Percentiles rank a stretch among this genome's conserved stretches.
These are phyloP conservation scores for Nysson spinosus DNA, from an alignment of 2,888 invertebrate genomes.

Conservation along the genomic window DNA sequence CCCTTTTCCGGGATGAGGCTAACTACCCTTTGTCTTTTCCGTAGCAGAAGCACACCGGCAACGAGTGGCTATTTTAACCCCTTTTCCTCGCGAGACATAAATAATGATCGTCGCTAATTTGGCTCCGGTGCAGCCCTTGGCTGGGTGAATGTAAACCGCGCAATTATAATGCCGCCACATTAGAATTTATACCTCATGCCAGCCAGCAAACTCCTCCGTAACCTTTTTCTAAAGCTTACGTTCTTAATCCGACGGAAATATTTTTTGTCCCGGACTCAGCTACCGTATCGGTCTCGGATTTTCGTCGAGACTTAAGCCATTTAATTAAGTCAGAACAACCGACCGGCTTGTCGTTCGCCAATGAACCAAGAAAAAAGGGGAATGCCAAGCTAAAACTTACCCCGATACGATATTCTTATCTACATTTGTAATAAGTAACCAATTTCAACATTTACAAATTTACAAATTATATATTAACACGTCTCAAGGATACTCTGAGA, in stretches of 20 bases:
- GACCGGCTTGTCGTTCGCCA: conserved; percentile 33
- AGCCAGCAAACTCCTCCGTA: conserved; percentile 60
- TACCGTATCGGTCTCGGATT: conserved; percentile 60
- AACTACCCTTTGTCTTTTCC: conserved; percentile 72
- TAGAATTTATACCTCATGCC: conserved; percentile 75
- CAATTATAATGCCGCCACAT: conserved; percentile 77
- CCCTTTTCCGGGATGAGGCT: conserved; percentile 40
- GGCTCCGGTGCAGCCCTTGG: conserved; percentile 68
- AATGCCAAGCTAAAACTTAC: background rate
- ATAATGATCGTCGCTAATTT: conserved; percentile 78
- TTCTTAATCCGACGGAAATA: conserved; percentile 75
- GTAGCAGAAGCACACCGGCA: conserved; percentile 54
- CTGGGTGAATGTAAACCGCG: conserved; percentile 71
- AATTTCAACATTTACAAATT: too few species aligned
- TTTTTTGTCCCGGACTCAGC: conserved; percentile 59
- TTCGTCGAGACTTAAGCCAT: conserved; percentile 61
- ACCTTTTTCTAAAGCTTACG: conserved; percentile 76
- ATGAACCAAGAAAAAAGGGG: conserved; percentile 17
- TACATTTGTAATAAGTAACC: too few species aligned
- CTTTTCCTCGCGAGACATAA: conserved; percentile 74
- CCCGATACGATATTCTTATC: too few species aligned
- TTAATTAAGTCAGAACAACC: conserved; percentile 62
- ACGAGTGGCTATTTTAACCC: conserved; percentile 73
- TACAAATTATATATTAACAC: too few species aligned
- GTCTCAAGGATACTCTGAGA: too few species aligned